Conservation (phyloP, 2,113 vertebrate genomes). For the Pteropus alecto region DNA sequence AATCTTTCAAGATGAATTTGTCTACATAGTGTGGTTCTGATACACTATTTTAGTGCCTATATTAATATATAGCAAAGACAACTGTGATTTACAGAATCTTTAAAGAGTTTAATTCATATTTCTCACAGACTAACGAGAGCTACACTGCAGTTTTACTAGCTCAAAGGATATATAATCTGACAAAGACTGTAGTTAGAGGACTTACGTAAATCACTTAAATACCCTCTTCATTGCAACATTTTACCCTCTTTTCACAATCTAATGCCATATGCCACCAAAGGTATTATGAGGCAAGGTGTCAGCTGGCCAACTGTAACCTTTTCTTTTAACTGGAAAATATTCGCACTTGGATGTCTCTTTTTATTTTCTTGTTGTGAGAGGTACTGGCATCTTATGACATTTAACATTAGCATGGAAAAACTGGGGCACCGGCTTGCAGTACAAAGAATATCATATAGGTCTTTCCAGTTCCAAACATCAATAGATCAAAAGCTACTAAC, state of each 20-base stretch:
- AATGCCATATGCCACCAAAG: neutral
- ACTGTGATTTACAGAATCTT: neutral
- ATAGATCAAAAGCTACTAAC: neutral
- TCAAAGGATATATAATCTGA: neutral
- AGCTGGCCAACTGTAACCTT: neutral
- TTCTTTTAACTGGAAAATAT: neutral
- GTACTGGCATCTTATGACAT: neutral
- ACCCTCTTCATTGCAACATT: neutral
- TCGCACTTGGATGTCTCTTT: neutral
- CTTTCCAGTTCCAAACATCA: neutral
- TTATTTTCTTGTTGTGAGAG: neutral
- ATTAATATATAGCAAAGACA: neutral
- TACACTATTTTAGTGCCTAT: neutral
- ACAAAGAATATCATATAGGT: neutral
- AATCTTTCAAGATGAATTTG: neutral
- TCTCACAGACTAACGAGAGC: neutral
- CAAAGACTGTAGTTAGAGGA: neutral
- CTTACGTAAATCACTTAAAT: neutral
- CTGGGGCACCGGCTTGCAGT: neutral
- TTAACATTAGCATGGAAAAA: neutral
- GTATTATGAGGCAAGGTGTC: neutral
- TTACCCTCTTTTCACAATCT: neutral
- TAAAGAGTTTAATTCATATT: neutral
- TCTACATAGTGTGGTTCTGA: neutral
- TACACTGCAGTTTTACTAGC: neutral